Conservation (phyloP, 1,140 invertebrate species). For the Probaryconus sp. region DNA sequence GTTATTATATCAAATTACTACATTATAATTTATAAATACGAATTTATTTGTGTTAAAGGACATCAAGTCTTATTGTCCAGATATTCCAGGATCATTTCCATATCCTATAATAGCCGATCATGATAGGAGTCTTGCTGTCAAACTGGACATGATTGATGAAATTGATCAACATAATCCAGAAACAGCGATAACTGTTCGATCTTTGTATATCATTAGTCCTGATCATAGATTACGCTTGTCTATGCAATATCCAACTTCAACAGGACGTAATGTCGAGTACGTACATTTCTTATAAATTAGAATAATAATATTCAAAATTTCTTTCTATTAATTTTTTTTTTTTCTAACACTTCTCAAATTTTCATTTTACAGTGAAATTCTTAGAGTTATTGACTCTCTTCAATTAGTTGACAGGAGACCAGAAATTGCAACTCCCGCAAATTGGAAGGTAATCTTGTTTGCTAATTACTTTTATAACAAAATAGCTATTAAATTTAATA, state of each 20-base stretch:
- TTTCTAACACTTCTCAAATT: slow-evolving; percentile 12
- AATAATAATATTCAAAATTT: slow-evolving; percentile 17
- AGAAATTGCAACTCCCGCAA: slow-evolving; percentile 89
- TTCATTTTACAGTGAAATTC: slow-evolving; percentile 86
- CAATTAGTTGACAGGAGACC: slow-evolving; percentile 86
- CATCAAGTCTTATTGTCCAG: slow-evolving; percentile 85
- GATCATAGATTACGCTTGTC: slow-evolving; percentile 90
- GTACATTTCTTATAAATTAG: slow-evolving; percentile 67
- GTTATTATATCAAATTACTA: no score
- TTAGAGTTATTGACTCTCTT: slow-evolving; percentile 92
- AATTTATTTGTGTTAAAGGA: slow-evolving; percentile 78
- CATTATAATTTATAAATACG: background rate
- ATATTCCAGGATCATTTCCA: slow-evolving; percentile 85
- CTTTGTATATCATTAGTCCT: slow-evolving; percentile 92
- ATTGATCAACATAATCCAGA: slow-evolving; percentile 82
- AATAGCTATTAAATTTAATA: slow-evolving; percentile 10
- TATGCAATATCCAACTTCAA: slow-evolving; percentile 94
- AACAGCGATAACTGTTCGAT: slow-evolving; percentile 86
- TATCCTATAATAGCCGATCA: slow-evolving; percentile 94
- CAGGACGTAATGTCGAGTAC: slow-evolving; percentile 94
- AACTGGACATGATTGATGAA: slow-evolving; percentile 91
- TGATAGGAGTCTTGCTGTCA: slow-evolving; percentile 85
- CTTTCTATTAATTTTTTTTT: slow-evolving; percentile 1
- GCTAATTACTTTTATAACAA: slow-evolving; percentile 2
- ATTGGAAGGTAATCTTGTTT: slow-evolving; percentile 89